A percentile compares a stretch with the other conserved stretches of the same genome.
Evolutionary conservation across 2,888 invertebrate species (phyloP).

Genomic region (Cetonia aurata): DNA sequence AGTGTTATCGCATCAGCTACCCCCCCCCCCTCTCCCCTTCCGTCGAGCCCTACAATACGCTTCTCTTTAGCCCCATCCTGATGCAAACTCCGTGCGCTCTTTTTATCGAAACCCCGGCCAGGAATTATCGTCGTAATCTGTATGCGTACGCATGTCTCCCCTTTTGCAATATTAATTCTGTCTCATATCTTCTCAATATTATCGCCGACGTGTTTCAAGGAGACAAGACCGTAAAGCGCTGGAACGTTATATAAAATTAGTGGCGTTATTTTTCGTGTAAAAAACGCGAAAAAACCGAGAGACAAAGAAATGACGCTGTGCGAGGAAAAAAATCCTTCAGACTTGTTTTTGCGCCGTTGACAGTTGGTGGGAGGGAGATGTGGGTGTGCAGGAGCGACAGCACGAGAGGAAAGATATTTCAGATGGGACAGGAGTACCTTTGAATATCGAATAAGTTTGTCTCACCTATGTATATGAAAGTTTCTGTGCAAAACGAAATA

Average conservation of each 20-base stretch:
- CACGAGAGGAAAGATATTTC: too few species aligned
- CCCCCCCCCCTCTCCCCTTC: neutral
- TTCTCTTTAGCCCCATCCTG: too few species aligned
- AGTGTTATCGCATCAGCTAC: neutral
- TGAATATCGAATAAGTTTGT: too few species aligned
- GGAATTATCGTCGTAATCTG: constrained; percentile 41
- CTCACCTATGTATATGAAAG: too few species aligned
- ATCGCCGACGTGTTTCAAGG: constrained; percentile 19
- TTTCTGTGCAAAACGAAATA: too few species aligned
- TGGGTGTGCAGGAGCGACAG: too few species aligned
- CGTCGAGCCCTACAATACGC: neutral
- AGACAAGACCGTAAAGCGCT: constrained; percentile 18
- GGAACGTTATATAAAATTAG: constrained; percentile 22
- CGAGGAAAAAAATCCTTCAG: neutral
- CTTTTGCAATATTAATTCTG: constrained; percentile 43
- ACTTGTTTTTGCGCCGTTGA: neutral
- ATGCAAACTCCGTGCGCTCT: neutral
- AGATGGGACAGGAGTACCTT: neutral
- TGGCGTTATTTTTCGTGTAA: constrained; percentile 12
- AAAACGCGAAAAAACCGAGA: neutral
- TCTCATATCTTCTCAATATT: constrained; percentile 37
- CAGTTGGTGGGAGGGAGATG: neutral
- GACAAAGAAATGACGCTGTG: neutral
- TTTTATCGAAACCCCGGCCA: constrained; percentile 31
- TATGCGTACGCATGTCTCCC: constrained; percentile 41